phyloP scores from a whole-genome alignment of 2,113 vertebrate species.

The Struthio camelus region DNA sequence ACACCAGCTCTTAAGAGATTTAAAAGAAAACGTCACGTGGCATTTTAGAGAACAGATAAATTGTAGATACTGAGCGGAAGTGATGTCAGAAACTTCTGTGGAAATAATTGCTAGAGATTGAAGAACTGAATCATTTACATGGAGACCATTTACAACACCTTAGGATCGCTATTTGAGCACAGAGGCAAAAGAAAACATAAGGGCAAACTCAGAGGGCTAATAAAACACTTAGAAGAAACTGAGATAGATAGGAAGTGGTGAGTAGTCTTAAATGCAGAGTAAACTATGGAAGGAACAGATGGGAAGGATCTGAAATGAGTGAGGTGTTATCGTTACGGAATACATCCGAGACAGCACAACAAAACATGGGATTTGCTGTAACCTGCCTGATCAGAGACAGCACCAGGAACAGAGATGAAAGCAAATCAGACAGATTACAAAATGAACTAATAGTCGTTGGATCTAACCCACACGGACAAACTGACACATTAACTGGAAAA shows the following conservation, averaged over 20 bases:
- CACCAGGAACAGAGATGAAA: slow-evolving; percentile 23
- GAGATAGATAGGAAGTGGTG: not conserved
- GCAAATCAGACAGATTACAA: slow-evolving; percentile 17
- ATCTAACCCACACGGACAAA: slow-evolving; percentile 43
- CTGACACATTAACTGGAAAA: slow-evolving; percentile 25
- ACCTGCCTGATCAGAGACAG: not conserved
- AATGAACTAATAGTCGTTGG: slow-evolving; percentile 35
- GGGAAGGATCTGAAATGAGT: not conserved
- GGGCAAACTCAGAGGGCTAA: not conserved
- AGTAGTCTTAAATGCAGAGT: not conserved
- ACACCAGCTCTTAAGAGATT: not conserved
- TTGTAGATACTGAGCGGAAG: not conserved
- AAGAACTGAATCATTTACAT: not conserved
- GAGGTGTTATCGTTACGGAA: not conserved
- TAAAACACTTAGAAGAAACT: not conserved
- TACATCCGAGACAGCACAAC: not conserved
- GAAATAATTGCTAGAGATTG: slow-evolving; percentile 37
- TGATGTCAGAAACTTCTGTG: not conserved
- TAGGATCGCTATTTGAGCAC: not conserved
- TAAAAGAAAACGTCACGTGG: not conserved
- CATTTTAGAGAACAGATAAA: slow-evolving; percentile 46
- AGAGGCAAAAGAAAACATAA: not conserved
- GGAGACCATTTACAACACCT: not conserved
- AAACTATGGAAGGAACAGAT: not conserved
- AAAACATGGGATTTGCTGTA: not conserved